Evolutionary conservation across 2,888 invertebrate genomes (phyloP), one percentile per base, ranked within the genome.

Genomic region (Drosophila rellima): DNA sequence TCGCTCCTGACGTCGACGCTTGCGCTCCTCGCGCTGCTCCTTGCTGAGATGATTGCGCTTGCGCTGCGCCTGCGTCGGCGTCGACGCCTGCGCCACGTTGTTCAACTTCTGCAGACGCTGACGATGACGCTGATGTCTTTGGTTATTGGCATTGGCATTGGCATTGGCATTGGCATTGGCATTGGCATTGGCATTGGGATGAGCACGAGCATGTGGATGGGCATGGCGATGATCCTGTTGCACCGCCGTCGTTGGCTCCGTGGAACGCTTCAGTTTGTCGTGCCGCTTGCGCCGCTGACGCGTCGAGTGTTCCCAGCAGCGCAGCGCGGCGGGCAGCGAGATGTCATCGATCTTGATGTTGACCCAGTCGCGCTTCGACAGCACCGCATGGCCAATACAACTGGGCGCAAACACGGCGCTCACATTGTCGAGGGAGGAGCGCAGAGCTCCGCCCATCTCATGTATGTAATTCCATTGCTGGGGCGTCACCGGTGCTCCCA

Each of bases 401-500:
- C 98, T 97, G 2, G 98, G 98, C 0, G 98, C 98, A 91, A 98
- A 98, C 2, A 97, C 96, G 0, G 97, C 97, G 78, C 96, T 95
- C 11, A 98, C 97, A 90, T 96, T 96, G 77, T 95, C 94, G 80
- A 98, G 94, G 26, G 98, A 97, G 62, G 95, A 94, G 31, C 97
- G 94, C 66, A 98, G 93, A 29, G 97, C 96, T 68, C 96, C 95
- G 0, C 98, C 98, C 93, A 98, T 96, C 90, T 96, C 95, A 90
- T 98, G 97, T 67, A 98, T 97, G 86, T 97, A 97, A 85, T 98
- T 96, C 98, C 98, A 98, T 89, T 98, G 98, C 66, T 96, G 95
- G 59, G 97, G 96, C 13, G 97, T 96, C 2, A 97, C 95, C 1
- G 98, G 98, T 0, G 97, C 95, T 0, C 97, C 96, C 1, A 98